Percentiles rank a stretch among this genome's conserved stretches.
phyloP scores from a whole-genome alignment of 2,888 invertebrate species.

The Alsophila aescularia region DNA sequence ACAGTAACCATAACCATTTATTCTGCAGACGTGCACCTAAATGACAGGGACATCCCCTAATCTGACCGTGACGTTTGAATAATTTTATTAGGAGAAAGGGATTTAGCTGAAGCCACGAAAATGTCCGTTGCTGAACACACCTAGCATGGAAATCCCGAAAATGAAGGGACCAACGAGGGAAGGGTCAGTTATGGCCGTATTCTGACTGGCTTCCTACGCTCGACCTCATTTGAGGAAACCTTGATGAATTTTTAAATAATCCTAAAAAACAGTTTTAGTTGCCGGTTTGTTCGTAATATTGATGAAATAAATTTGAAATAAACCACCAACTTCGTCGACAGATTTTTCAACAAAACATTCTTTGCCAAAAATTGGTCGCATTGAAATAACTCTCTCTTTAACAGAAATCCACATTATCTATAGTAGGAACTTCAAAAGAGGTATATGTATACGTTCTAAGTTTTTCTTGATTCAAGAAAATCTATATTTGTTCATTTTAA shows the following conservation, averaged over 20 bases:
- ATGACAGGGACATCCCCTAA: conserved; percentile 20
- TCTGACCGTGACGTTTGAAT: conserved; percentile 34
- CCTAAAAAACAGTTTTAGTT: not conserved
- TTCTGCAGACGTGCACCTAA: conserved; percentile 8
- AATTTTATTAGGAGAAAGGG: conserved; percentile 43
- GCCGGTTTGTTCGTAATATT: not conserved
- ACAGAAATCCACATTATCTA: too few species aligned
- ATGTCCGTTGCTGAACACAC: conserved; percentile 35
- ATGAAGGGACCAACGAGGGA: conserved; percentile 38
- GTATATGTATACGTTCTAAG: too few species aligned
- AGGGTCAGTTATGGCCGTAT: conserved; percentile 14
- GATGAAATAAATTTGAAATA: too few species aligned
- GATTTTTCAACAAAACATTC: too few species aligned
- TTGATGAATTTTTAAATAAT: not conserved
- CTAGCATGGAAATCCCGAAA: conserved; percentile 52
- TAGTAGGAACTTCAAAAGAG: too few species aligned
- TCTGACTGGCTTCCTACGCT: not conserved
- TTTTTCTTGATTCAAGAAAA: too few species aligned
- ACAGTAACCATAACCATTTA: conserved; percentile 13
- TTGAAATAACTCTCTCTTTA: too few species aligned
- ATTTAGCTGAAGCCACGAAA: conserved; percentile 37
- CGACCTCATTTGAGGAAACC: not conserved
- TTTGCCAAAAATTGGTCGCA: too few species aligned
- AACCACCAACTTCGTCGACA: too few species aligned
- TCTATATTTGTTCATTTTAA: too few species aligned